Evolutionary conservation across 2,888 invertebrate species (phyloP).

Genomic region (Diadegma fenestrale): DNA sequence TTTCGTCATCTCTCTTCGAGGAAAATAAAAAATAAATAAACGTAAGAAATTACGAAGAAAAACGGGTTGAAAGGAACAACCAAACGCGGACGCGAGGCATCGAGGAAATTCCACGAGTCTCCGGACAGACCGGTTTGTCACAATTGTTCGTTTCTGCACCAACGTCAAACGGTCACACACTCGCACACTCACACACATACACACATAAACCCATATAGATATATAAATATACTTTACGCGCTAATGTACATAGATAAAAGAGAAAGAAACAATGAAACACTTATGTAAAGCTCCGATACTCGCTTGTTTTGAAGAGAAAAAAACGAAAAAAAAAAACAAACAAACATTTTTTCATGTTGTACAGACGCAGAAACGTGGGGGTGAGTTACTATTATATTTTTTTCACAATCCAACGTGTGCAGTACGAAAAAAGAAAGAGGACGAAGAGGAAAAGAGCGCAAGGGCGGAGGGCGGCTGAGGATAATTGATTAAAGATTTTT

Average conservation of each 20-base stretch:
- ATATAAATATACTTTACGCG: slow-evolving; percentile 16
- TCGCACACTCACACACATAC: neutral
- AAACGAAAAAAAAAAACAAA: neutral
- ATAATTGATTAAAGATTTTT: slow-evolving; percentile 9
- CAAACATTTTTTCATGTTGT: slow-evolving; percentile 36
- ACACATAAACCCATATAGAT: neutral
- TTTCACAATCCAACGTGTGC: slow-evolving; percentile 27
- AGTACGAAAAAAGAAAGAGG: neutral
- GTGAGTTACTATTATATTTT: slow-evolving; percentile 26
- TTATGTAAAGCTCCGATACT: slow-evolving; percentile 62
- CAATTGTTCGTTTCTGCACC: slow-evolving; percentile 14
- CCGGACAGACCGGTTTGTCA: slow-evolving; percentile 37
- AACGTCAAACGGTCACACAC: neutral
- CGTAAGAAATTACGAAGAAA: neutral
- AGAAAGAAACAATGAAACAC: slow-evolving; percentile 14
- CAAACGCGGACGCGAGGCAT: neutral
- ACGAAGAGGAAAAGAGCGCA: slow-evolving; percentile 9
- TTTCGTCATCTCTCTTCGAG: slow-evolving; percentile 11
- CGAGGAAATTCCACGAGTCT: slow-evolving; percentile 42
- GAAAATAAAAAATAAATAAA: neutral
- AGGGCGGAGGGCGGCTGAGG: neutral
- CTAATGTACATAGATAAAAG: slow-evolving; percentile 52
- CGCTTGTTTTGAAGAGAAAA: slow-evolving; percentile 42
- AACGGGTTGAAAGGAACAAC: neutral
- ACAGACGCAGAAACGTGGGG: slow-evolving; percentile 23